Base-by-base conservation (phyloP, 2,113 vertebrate genomes). In the Rhinichthys klamathensis region DNA sequence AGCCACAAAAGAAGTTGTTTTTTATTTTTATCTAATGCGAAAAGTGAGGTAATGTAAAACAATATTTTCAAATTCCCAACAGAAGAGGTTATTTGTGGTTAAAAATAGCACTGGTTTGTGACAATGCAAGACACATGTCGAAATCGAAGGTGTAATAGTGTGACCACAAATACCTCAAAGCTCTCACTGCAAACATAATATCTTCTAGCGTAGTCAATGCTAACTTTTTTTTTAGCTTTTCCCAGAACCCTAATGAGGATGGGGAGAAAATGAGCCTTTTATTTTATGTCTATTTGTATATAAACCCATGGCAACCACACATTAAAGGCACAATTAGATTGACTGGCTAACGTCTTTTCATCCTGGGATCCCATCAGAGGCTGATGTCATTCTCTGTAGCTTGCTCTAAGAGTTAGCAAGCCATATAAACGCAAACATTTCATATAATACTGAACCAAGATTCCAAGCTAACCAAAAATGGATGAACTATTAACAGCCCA, bases 101-200 rank as follows among this genome's bases (percentile, higher is more conserved):
- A 83, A 83, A 35, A 35, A 78, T 86, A 84, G 32, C 73, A 11
- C 63, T 41, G 73, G 81, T 81, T 85, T 86, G 83, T 92, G 90
- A 90, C 88, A 90, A 87, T 84, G 69, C 65, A 84, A 90, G 85
- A 90, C 91, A 86, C 84, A 88, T 91, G 90, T 35, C 10, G 3
- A 77, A 77, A 21, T 54, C 73, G 23, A 73, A 86, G 61, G 77
- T 30, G 16, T 63, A 76, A 60, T 51, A 56, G 27, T 21, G 76
- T 58, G 32, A 25, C 72, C 72, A 27, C 38, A 49, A 49, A 27
- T 18, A 49, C 44, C 41, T 49, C 70, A 73, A 41, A 46, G 16
- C 13, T 35, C 9, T 77, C 46, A 13, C 18, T n/a, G 30, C 76
- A 78, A 58, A 58, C 16, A 60, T 49, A 67, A 74, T 35, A 15